A percentile compares a stretch with the other conserved stretches of the same genome.
Conservation (phyloP, 2,797 vertebrate species). For the Alca torda region DNA sequence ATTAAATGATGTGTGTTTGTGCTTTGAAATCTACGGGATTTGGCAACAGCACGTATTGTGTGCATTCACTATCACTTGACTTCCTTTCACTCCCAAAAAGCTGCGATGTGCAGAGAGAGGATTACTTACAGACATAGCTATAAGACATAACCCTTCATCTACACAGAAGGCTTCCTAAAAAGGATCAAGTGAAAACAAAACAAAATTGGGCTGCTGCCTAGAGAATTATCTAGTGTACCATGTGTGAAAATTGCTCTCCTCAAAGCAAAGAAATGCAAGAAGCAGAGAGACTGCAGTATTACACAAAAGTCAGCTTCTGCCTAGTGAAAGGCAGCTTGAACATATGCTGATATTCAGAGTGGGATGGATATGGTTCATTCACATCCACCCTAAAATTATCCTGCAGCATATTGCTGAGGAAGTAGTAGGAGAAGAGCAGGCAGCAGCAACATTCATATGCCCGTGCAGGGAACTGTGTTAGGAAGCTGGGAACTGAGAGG, state of each 20-base stretch:
- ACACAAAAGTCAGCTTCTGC: neutral
- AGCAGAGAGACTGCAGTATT: neutral
- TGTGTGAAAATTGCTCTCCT: neutral
- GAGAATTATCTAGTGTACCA: neutral
- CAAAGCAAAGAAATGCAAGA: neutral
- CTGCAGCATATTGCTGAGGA: conserved; percentile 28
- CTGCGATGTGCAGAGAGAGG: neutral
- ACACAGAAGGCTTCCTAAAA: neutral
- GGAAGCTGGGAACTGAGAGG: neutral
- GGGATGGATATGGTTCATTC: conserved; percentile 28
- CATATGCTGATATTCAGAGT: conserved; percentile 13
- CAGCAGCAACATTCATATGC: neutral
- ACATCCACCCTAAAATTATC: conserved; percentile 40
- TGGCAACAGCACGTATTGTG: neutral
- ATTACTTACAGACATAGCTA: neutral
- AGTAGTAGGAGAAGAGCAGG: conserved; percentile 11
- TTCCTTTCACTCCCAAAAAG: neutral
- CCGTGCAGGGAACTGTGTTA: neutral
- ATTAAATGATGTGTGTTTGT: neutral
- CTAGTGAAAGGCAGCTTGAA: conserved; percentile 13
- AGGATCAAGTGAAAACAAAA: neutral
- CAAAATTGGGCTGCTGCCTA: neutral
- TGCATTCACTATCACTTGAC: neutral
- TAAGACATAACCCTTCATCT: neutral
- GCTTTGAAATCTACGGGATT: neutral